Evolutionary conservation across 2,113 vertebrate species (phyloP), one percentile per base, ranked within the genome.

Genomic region (Ahaetulla prasina): DNA sequence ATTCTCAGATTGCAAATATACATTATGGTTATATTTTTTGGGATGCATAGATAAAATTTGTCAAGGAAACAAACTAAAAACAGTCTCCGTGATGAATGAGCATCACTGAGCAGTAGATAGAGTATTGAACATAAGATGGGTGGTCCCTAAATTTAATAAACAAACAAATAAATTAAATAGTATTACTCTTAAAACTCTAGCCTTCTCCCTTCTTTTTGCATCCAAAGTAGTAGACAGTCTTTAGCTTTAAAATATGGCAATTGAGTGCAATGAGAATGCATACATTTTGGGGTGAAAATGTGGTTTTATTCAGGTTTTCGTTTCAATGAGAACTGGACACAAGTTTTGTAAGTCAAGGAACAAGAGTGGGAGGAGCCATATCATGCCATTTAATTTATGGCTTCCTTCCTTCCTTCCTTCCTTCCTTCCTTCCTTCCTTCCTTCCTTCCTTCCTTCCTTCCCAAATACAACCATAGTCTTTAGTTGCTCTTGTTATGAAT

Each of bases 381-480:
- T 90, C 23, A 3, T 90, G 18, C 8, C 35, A 2, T 88, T 87
- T 88, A 43, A 52, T 14, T 1, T 50, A 43, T 14, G 80, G 3
- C 57, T 25, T 22, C 55, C 55, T 23, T 18, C 54, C 53, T 54
- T 20, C 53, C 52, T 53, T 16, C 52, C 53, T 53, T 20, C 18
- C 53, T 54, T 4, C 53, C 49, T 50, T 52, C 11, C 5, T 2
- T 54, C 53, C 53, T 4, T 54, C 53, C 53, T 20, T 54, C 53
- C 49, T 50, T 50, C 49, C 49, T 50, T 50, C 49, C 49, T 50
- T 50, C 49, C 49, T 50, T 52, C 52, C 52, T 53, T 16, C 52
- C 52, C 16, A 94, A 94, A 91, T 50, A 89, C 57, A 92, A 23
- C 47, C n/a, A 1, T 91, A 52, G 18, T 4, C 30, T 93, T 94